A percentile compares a stretch with the other conserved stretches of the same genome.
These are phyloP conservation scores for Lumbricus terrestris DNA, from an alignment of 2,888 invertebrate species.

Conservation along the genomic window DNA sequence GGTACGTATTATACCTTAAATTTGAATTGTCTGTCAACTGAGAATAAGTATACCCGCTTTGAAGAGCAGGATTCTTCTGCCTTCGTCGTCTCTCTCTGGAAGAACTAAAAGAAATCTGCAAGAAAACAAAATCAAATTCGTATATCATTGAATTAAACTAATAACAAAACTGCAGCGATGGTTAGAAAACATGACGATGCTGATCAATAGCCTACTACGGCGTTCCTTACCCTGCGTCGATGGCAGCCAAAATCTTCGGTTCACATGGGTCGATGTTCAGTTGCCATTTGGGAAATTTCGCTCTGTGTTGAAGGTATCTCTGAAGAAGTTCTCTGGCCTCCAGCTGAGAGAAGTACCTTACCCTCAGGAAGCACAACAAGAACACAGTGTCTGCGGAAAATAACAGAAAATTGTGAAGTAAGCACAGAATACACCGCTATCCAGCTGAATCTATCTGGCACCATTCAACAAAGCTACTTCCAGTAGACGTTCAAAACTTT, in stretches of 20 bases:
- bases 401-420: background rate
- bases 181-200: no score
- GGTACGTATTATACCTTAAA: no score
- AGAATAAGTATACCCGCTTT: conserved; percentile 23
- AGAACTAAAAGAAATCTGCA: background rate
- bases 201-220: background rate
- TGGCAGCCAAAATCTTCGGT: conserved; percentile 4
- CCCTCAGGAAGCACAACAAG: conserved; percentile 26
- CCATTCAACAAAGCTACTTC: background rate
- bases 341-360: conserved; percentile 29
- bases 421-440: background rate
- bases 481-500: no score
- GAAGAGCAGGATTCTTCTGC: conserved; percentile 19
- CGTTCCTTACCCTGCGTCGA: conserved; percentile 25
- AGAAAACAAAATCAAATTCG: no score
- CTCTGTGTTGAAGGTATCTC: background rate
- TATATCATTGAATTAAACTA: no score
- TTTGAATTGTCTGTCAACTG: no score
- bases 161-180: no score
- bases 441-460: background rate
- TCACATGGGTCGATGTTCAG: conserved; percentile 22
- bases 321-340: conserved; percentile 23
- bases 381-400: conserved; percentile 12
- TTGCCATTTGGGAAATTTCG: background rate
- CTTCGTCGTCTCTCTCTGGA: conserved; percentile 22